Evolutionary conservation across 2,797 vertebrate species (phyloP).

Genomic region (Enteromius treurensis): DNA sequence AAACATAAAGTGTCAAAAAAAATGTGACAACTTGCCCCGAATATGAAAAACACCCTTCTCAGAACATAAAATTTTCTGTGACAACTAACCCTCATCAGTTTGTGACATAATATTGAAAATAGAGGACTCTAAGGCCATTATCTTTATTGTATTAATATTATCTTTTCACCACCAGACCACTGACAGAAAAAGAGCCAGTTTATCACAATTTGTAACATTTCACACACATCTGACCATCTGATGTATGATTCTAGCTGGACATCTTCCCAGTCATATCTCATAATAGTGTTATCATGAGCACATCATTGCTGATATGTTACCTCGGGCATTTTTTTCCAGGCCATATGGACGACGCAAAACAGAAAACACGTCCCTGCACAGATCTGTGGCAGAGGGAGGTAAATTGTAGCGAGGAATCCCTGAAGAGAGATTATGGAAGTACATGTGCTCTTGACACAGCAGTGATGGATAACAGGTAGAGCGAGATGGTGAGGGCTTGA

Average conservation of each 20-base stretch:
- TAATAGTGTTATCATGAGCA: conserved; percentile 17
- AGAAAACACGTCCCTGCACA: not conserved
- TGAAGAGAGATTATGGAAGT: conserved; percentile 28
- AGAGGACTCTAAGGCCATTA: not conserved
- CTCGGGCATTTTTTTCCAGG: not conserved
- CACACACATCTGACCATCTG: conserved; percentile 9
- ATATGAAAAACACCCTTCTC: not conserved
- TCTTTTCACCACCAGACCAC: not conserved
- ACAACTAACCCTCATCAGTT: not conserved
- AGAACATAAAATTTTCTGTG: not conserved
- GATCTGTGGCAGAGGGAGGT: not conserved
- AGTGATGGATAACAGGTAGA: conserved; percentile 26
- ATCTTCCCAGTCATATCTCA: conserved; percentile 10
- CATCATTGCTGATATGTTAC: conserved; percentile 9
- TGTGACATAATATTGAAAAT: not conserved
- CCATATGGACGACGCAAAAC: not conserved
- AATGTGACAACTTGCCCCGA: not conserved
- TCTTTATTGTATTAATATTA: not conserved
- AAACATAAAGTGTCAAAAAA: not conserved
- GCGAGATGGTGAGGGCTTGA: not conserved
- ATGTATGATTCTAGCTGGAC: conserved; percentile 22
- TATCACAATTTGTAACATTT: conserved; percentile 16
- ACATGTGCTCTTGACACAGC: conserved; percentile 25
- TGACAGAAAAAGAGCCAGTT: not conserved
- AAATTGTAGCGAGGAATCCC: conserved; percentile 9